Evolutionary conservation across 2,888 invertebrate genomes (phyloP).

Genomic region (Lydus trimaculatus): DNA sequence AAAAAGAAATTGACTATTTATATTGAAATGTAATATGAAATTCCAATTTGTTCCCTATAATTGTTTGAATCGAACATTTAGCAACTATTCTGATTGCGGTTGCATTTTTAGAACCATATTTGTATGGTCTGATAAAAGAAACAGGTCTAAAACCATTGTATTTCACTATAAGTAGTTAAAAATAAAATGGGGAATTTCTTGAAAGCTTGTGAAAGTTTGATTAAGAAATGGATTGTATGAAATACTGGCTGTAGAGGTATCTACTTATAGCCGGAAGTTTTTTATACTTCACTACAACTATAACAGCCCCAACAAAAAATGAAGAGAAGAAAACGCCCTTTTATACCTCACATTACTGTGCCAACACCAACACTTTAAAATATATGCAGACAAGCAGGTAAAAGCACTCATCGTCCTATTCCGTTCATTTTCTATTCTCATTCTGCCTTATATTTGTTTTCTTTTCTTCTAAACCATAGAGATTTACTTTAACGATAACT

Average conservation of each 20-base stretch:
- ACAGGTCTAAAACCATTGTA: slow-evolving; percentile 41
- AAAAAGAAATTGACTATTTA: neutral
- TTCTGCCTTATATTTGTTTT: neutral
- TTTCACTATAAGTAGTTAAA: slow-evolving; percentile 46
- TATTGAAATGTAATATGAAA: neutral
- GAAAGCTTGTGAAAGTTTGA: slow-evolving; percentile 48
- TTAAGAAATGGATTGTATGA: slow-evolving; percentile 47
- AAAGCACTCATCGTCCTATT: slow-evolving; percentile 3
- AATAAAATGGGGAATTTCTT: slow-evolving; percentile 40
- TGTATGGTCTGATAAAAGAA: slow-evolving; percentile 24
- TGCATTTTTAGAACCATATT: neutral
- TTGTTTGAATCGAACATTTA: neutral
- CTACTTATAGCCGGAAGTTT: slow-evolving; percentile 47
- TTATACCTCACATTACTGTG: neutral
- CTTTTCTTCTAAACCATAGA: neutral
- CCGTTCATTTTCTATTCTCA: neutral
- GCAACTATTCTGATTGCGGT: neutral
- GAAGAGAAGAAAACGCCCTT: slow-evolving; percentile 1
- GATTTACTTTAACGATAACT: slow-evolving; percentile 6
- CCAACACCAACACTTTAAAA: slow-evolving; percentile 9
- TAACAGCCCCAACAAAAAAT: neutral
- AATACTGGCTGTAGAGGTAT: slow-evolving; percentile 42
- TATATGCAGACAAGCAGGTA: slow-evolving; percentile 2
- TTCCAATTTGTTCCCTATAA: neutral
- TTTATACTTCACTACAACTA: slow-evolving; percentile 23